Percentiles rank a stretch among this genome's conserved stretches.
Conservation (phyloP, 37 sponge, comb jelly and placozoan species). For the Halichondria panicea region DNA sequence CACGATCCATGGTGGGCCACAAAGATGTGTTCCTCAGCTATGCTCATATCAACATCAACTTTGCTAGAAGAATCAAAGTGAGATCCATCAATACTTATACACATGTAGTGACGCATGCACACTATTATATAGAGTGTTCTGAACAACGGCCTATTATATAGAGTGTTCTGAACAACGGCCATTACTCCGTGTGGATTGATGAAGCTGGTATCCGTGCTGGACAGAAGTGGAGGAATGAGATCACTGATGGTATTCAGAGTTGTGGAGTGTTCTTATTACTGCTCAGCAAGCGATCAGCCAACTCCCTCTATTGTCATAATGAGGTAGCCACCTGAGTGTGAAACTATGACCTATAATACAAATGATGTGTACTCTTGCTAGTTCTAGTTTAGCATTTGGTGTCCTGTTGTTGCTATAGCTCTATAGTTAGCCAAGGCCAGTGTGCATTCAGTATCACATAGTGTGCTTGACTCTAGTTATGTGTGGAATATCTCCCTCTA, state of each 20-base stretch:
- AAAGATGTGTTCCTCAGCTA: constrained; percentile 79
- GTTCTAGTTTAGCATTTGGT: too few species aligned
- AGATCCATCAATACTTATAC: too few species aligned
- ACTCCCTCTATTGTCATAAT: constrained; percentile 69
- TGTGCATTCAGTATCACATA: too few species aligned
- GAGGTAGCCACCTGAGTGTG: constrained; percentile 34
- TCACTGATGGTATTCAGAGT: constrained; percentile 75
- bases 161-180: constrained; percentile 49
- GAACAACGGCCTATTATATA: constrained; percentile 43
- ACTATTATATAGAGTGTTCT: constrained; percentile 26
- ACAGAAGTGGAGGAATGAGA: constrained; percentile 81
- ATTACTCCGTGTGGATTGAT: constrained; percentile 81
- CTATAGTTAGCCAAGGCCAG: too few species aligned
- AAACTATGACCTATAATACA: too few species aligned
- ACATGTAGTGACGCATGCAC: too few species aligned
- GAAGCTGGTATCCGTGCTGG: constrained; percentile 82
- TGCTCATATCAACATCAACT: constrained; percentile 65
- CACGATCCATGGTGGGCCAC: constrained; percentile 37
- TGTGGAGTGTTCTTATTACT: constrained; percentile 49
- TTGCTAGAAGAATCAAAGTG: constrained; percentile 59
- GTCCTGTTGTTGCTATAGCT: too few species aligned
- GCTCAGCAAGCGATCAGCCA: constrained; percentile 58
- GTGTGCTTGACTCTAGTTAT: too few species aligned
- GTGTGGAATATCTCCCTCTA: not conserved
- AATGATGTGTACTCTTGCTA: too few species aligned